These are phyloP conservation scores for Coluber constrictor DNA, from an alignment of 2,797 vertebrate genomes.

Conservation along the genomic window DNA sequence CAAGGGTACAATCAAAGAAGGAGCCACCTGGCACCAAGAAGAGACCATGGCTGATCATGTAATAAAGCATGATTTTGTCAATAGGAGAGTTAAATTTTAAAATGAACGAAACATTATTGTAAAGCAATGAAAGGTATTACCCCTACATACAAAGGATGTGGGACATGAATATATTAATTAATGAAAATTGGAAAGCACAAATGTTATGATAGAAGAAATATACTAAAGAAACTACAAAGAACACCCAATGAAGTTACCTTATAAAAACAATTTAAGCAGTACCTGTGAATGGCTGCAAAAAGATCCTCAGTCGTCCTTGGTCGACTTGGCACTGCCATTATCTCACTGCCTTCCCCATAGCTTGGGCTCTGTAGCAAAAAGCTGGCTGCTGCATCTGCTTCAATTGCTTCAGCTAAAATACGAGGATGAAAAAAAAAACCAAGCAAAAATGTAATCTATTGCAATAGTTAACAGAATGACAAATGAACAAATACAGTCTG, in stretches of 20 bases:
- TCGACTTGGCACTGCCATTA: conserved; percentile 83
- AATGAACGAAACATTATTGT: conserved; percentile 24
- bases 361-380: conserved; percentile 65
- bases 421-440: neutral
- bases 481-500: neutral
- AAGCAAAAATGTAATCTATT: neutral
- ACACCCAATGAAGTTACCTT: neutral
- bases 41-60: conserved; percentile 12
- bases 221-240: neutral
- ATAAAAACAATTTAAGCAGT: conserved; percentile 42
- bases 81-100: conserved; percentile 16
- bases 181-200: conserved; percentile 18
- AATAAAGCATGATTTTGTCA: conserved; percentile 31
- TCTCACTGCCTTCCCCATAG: conserved; percentile 68
- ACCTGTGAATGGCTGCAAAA: conserved; percentile 98
- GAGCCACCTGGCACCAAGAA: neutral
- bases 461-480: neutral
- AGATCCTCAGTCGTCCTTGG: conserved; percentile 95
- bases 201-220: conserved; percentile 5
- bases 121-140: conserved; percentile 31
- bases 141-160: conserved; percentile 6
- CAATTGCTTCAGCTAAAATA: conserved; percentile 80
- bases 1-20: conserved; percentile 45
- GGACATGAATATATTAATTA: neutral
- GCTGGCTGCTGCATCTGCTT: conserved; percentile 65